Base-by-base conservation (phyloP, 2,797 vertebrate genomes). In the Argentina silus region DNA sequence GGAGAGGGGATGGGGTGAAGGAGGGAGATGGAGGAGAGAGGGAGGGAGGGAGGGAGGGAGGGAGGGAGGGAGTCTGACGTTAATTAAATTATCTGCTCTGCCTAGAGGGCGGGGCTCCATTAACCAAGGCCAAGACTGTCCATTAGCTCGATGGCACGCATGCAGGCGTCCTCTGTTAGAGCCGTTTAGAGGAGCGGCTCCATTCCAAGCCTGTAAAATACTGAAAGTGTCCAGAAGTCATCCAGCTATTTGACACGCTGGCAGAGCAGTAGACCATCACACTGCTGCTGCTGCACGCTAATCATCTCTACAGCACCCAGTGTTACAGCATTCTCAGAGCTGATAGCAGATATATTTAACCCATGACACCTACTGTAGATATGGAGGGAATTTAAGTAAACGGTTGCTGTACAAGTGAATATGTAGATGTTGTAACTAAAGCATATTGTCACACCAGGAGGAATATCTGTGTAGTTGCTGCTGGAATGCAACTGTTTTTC, bases 21-120 rank as follows among this genome's bases (percentile, higher is more conserved):
- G n/a, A 36, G 71, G 50, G 6, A 75, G 73, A 70, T 11, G 9
- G 14, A 59, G 47, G 53, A 36, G 19, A 17, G 47, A 23, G 66
- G 7, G 21, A 76, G 73, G 70, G 6, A 17, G 69, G 61, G 70
- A 64, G 77, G 64, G 27, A 19, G 57, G 11, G 9, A n/a, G 73
- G 66, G 15, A 74, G 72, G 74, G 2, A 12, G 62, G 77, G 59
- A 62, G 55, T 68, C 47, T 74, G 85, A 88, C 87, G 77, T 88
- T 93, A 89, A 93, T 92, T 90, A 74, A 92, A 92, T 91, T 77
- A 91, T 84, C 75, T 44, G 12, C 71, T 81, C 74, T 77, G 85
- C 69, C 83, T 74, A 74, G 71, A 73, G 87, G 86, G 86, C 87
- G 85, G 87, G 84, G 88, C 82, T 90, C 87, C 86, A 87, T 89